Evolutionary conservation across 2,888 invertebrate species (phyloP).

Genomic region (Archips xylosteana): DNA sequence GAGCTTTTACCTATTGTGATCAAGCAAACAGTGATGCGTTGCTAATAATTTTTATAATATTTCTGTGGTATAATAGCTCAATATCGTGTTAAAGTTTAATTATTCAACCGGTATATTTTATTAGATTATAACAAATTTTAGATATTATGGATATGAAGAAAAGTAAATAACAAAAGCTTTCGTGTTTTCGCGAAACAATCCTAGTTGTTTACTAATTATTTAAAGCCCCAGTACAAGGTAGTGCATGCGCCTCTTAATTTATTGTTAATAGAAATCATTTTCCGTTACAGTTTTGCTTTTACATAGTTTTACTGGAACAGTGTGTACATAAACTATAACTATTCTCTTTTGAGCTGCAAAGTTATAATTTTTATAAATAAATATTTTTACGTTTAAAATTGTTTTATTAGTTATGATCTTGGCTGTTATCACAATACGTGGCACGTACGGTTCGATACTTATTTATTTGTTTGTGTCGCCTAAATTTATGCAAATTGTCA

Average conservation of each 20-base stretch:
- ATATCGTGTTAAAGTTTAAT: slow-evolving; percentile 11
- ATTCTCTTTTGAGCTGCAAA: slow-evolving; percentile 34
- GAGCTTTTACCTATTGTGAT: slow-evolving; percentile 16
- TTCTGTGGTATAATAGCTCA: slow-evolving; percentile 25
- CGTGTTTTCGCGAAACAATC: slow-evolving; percentile 24
- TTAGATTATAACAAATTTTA: slow-evolving; percentile 6
- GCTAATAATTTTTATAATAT: background rate
- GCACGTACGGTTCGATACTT: too few species aligned
- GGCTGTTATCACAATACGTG: too few species aligned
- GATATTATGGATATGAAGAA: background rate
- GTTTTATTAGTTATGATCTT: background rate
- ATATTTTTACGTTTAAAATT: slow-evolving; percentile 28
- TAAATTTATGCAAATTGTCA: too few species aligned
- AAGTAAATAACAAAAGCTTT: slow-evolving; percentile 23
- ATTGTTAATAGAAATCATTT: slow-evolving; percentile 23
- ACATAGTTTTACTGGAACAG: slow-evolving; percentile 26
- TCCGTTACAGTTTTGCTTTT: slow-evolving; percentile 35
- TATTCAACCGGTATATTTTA: background rate
- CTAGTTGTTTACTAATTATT: slow-evolving; percentile 25
- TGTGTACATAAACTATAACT: slow-evolving; percentile 32
- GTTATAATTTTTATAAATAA: slow-evolving; percentile 38
- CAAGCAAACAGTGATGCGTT: slow-evolving; percentile 11
- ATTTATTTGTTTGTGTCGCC: too few species aligned
- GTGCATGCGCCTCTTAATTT: slow-evolving; percentile 12
- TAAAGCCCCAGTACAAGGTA: background rate